These are phyloP conservation scores for Carassius gibelio DNA, from an alignment of 2,113 vertebrate species.

Conservation along the genomic window DNA sequence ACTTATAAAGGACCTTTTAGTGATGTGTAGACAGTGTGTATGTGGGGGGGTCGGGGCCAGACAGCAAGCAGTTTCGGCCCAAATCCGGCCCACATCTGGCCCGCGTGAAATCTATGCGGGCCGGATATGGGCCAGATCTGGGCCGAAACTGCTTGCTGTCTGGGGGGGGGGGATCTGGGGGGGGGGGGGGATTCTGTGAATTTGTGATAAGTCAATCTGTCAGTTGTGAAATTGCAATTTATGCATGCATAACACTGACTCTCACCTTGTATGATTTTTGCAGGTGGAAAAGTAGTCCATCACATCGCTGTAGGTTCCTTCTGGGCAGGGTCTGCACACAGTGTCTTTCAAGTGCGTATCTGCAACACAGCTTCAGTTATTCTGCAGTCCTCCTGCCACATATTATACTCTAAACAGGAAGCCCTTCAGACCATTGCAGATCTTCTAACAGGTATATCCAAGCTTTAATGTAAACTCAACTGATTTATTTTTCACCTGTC, in stretches of 20 bases:
- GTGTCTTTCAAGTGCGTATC: constrained; percentile 53
- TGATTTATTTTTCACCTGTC: neutral
- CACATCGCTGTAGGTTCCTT: constrained; percentile 65
- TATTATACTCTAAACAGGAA: neutral
- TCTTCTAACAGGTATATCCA: neutral
- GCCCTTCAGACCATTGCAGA: neutral
- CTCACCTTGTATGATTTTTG: constrained; percentile 64
- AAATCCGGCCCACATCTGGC: no score
- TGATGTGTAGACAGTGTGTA: neutral
- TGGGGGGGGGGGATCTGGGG: no score
- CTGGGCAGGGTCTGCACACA: constrained; percentile 59
- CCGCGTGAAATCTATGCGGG: no score
- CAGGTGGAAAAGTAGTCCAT: constrained; percentile 62
- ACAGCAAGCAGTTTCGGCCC: no score
- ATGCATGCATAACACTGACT: neutral
- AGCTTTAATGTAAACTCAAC: neutral
- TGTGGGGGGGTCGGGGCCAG: no score
- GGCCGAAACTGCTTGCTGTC: no score
- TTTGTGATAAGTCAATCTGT: neutral
- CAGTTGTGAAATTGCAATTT: neutral
- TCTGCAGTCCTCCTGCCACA: neutral
- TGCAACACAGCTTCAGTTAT: constrained; percentile 49
- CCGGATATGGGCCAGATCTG: no score
- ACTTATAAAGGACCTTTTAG: neutral
- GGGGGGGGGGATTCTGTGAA: neutral